phyloP scores from a whole-genome alignment of 1,140 invertebrate species.

The Drosophila parabipectinata region DNA sequence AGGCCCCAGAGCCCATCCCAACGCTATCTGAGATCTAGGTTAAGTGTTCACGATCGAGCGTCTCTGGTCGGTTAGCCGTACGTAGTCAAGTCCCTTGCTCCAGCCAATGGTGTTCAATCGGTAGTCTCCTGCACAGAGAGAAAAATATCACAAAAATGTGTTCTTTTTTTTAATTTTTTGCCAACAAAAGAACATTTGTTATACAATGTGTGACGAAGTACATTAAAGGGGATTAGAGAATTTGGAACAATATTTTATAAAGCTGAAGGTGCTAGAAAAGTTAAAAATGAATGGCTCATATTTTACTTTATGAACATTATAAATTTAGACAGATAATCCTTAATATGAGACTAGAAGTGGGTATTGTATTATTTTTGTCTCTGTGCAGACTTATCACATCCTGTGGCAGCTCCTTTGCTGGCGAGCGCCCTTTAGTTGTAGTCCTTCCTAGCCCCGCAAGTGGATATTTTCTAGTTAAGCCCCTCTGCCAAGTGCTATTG shows the following conservation, averaged over 20 bases:
- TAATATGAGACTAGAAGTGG: not conserved
- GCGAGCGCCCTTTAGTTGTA: conserved; percentile 43
- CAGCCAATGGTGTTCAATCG: conserved; percentile 62
- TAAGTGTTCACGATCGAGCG: conserved; percentile 74
- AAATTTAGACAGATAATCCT: too few relatives aligned
- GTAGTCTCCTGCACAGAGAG: conserved; percentile 42
- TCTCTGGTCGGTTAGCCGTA: conserved; percentile 72
- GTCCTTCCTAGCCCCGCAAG: conserved; percentile 47
- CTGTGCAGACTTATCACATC: conserved; percentile 35
- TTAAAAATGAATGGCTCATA: too few relatives aligned
- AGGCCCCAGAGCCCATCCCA: conserved; percentile 39
- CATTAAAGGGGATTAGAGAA: not conserved
- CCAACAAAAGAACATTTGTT: not conserved
- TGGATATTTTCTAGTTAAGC: conserved; percentile 57
- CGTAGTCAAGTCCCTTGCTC: conserved; percentile 68
- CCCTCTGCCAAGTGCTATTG: conserved; percentile 38
- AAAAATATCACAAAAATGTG: not conserved
- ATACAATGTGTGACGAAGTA: too few relatives aligned
- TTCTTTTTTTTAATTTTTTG: not conserved
- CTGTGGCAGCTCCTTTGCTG: conserved; percentile 29
- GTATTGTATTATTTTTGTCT: conserved; percentile 9
- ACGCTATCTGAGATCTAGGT: conserved; percentile 75
- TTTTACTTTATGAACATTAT: too few relatives aligned
- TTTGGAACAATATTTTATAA: not conserved
- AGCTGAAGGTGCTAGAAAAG: too few relatives aligned